A percentile compares a stretch with the other conserved stretches of the same genome.
Conservation (phyloP, 2,888 invertebrate genomes). For the Gibbula magus region DNA sequence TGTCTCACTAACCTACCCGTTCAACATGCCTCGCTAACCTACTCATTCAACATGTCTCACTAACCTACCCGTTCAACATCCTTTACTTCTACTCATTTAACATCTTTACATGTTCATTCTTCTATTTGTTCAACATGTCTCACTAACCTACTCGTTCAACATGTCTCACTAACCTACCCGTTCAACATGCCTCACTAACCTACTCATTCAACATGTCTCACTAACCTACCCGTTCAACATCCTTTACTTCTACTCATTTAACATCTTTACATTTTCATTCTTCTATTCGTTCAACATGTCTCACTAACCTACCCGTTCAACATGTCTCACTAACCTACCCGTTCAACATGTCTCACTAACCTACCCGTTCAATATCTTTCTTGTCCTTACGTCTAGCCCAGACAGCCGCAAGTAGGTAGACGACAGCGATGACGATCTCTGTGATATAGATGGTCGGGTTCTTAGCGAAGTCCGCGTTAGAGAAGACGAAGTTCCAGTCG, state of each 20-base stretch:
- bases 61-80: too few relatives aligned
- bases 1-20: conserved; percentile 62
- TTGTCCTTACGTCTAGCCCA: conserved; percentile 76
- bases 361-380: conserved; percentile 74
- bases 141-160: too few relatives aligned
- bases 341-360: not conserved
- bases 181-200: conserved; percentile 50
- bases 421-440: conserved; percentile 71
- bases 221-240: conserved; percentile 70
- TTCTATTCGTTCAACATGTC: too few relatives aligned
- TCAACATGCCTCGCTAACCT: conserved; percentile 57
- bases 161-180: conserved; percentile 62
- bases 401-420: conserved; percentile 74
- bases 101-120: too few relatives aligned
- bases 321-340: too few relatives aligned
- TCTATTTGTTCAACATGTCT: too few relatives aligned
- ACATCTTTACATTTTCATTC: too few relatives aligned
- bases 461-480: conserved; percentile 75
- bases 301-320: too few relatives aligned
- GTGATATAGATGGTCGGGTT: conserved; percentile 77
- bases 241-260: too few relatives aligned
- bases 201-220: too few relatives aligned
- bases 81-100: too few relatives aligned
- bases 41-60: too few relatives aligned
- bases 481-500: conserved; percentile 77